Base-by-base conservation (phyloP, 1,140 invertebrate genomes). In the Eubasilissa regina region DNA sequence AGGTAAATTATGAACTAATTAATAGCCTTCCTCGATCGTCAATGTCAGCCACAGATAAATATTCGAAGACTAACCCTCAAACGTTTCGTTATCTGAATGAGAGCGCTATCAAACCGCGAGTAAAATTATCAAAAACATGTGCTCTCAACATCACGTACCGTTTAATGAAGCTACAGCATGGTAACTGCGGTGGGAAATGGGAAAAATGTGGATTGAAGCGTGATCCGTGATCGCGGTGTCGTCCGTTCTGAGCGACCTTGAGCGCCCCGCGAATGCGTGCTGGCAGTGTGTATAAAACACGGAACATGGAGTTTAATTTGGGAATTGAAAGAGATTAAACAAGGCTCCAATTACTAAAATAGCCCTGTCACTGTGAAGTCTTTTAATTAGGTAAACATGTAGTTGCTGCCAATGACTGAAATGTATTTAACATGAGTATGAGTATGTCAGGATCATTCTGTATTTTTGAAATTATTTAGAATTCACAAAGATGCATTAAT, bases 261-360 rank as follows among this genome's bases (percentile, higher is more conserved):
- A 21, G 19, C 43, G 68, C 35, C 15, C 10, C 15, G 35, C 45
- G 1, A n/a, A 9, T 75, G 53, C 56, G 72, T 75, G 44, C 55
- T 3, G 21, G 48, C 53, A 55, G 45, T 25, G 21, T 43, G 4
- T 77, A 43, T 66, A 17, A 51, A 74, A 48, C 72, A 47, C 51
- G 44, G 43, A 45, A 60, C 58, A 19, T 79, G 48, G 19, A 53
- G 73, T 44, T 35, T 75, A 75, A 56, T 75, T 56, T 70, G 21
- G 35, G 60, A 53, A 45, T 66, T 15, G 62, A 62, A 80, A 17
- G 48, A 48, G 53, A 45, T 68, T 13, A 45, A 76, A 80, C 73
- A 8, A 75, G 12, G 56, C 47, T 8, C 43, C 76, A 21, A 55
- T 68, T 4, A 12, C 68, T 19, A n/a, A 47, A 51, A 66, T 80